Conservation (phyloP, 2,113 vertebrate species). For the Pogona vitticeps region DNA sequence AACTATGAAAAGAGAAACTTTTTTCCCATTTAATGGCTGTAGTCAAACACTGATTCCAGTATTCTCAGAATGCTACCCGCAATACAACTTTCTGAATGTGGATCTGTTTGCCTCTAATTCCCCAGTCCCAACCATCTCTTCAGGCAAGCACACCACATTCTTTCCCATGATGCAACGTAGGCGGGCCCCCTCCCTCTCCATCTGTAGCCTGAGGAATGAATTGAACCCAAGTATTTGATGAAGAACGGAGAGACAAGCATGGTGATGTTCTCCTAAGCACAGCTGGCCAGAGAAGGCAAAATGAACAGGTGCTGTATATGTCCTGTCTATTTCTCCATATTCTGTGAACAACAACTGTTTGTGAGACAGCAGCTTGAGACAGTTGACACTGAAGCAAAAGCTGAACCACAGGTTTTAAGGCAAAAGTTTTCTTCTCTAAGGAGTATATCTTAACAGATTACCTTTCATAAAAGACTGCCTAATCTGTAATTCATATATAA, state of each 20-base stretch:
- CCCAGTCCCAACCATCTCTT: not conserved
- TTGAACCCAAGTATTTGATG: not conserved
- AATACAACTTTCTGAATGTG: not conserved
- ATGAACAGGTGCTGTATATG: not conserved
- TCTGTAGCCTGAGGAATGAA: not conserved
- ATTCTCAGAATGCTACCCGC: not conserved
- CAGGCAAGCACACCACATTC: not conserved
- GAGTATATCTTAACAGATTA: no score
- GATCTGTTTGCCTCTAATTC: not conserved
- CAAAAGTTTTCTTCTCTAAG: not conserved
- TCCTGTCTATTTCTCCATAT: not conserved
- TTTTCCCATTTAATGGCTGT: not conserved
- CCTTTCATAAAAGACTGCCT: not conserved
- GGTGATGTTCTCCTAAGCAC: not conserved
- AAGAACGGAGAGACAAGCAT: not conserved
- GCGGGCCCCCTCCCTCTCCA: no score
- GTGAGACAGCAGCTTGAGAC: not conserved
- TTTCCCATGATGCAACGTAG: not conserved
- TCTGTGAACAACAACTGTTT: not conserved
- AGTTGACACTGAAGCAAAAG: not conserved
- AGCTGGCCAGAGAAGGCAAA: not conserved
- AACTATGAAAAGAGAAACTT: no score
- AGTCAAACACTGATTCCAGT: not conserved
- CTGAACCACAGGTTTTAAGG: not conserved
- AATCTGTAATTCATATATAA: not conserved